Evolutionary conservation across 2,888 invertebrate genomes (phyloP).

Genomic region (Gerosis bhagava): DNA sequence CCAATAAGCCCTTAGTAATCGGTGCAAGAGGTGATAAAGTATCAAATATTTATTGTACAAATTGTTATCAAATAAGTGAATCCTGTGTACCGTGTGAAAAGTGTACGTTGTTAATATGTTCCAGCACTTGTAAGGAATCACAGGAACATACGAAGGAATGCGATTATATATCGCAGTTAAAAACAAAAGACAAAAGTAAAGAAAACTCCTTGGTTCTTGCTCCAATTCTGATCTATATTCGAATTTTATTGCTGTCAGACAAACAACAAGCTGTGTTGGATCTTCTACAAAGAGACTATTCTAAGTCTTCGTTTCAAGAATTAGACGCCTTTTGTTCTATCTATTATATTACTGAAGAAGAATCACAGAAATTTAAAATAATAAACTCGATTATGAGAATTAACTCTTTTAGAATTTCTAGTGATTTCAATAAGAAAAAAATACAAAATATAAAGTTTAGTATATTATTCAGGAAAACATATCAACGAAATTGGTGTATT

Average conservation of each 20-base stretch:
- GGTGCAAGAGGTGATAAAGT: constrained; percentile 83
- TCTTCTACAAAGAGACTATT: constrained; percentile 63
- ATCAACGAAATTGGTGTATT: no score
- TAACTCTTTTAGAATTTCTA: constrained; percentile 84
- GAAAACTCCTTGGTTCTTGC: constrained; percentile 41
- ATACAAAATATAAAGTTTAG: no score
- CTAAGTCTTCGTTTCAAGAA: constrained; percentile 63
- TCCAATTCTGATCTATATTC: constrained; percentile 52
- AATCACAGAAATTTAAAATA: constrained; percentile 74
- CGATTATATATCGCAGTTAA: constrained; percentile 81
- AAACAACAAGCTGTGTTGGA: constrained; percentile 67
- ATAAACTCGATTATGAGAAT: constrained; percentile 83
- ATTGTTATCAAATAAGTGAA: constrained; percentile 79
- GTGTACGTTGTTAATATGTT: constrained; percentile 87
- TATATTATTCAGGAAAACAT: no score
- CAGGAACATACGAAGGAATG: constrained; percentile 83
- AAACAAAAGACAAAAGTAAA: constrained; percentile 41
- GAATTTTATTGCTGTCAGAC: constrained; percentile 52
- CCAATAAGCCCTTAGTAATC: constrained; percentile 84
- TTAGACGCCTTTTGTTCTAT: constrained; percentile 68
- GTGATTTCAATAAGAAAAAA: constrained; percentile 44
- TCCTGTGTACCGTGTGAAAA: constrained; percentile 73
- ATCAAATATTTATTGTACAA: constrained; percentile 81
- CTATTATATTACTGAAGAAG: constrained; percentile 68
- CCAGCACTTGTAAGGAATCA: constrained; percentile 79